Conservation (phyloP, 2,113 vertebrate species). For the Canis aureus region DNA sequence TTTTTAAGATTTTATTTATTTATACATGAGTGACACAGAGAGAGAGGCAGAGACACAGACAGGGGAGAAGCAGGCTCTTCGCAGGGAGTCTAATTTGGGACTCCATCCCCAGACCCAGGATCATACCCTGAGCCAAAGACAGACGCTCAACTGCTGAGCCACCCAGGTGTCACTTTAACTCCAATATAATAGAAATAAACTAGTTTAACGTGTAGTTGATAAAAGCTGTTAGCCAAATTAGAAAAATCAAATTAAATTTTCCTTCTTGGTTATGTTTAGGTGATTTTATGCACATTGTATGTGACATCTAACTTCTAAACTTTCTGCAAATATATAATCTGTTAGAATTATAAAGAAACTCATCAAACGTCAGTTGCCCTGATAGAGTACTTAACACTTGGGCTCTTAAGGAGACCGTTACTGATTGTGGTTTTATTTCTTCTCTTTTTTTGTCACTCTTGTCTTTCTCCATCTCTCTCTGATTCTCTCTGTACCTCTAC, state of each 20-base stretch:
- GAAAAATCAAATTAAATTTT: slow-evolving; percentile 35
- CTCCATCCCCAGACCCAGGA: too few relatives aligned
- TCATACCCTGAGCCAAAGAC: too few relatives aligned
- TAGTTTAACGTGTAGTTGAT: neutral
- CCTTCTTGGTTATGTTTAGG: neutral
- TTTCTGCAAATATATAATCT: neutral
- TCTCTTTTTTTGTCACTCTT: neutral
- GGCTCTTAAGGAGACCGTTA: slow-evolving; percentile 1
- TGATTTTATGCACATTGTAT: neutral
- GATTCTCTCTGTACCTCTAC: neutral
- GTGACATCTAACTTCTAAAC: neutral
- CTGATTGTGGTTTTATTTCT: neutral
- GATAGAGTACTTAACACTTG: slow-evolving; percentile 29
- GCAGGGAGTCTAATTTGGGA: too few relatives aligned
- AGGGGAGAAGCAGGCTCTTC: too few relatives aligned
- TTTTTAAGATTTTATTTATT: too few relatives aligned
- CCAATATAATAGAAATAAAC: slow-evolving; percentile 37
- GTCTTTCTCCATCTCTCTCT: neutral
- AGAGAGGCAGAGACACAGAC: too few relatives aligned
- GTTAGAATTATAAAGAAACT: slow-evolving; percentile 50
- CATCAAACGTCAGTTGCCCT: slow-evolving; percentile 28
- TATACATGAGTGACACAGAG: too few relatives aligned
- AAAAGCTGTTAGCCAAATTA: neutral
- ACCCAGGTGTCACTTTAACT: neutral
- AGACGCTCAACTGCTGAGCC: too few relatives aligned